Evolutionary conservation across 2,888 invertebrate species (phyloP).

Genomic region (Megalurothrips usitatus): DNA sequence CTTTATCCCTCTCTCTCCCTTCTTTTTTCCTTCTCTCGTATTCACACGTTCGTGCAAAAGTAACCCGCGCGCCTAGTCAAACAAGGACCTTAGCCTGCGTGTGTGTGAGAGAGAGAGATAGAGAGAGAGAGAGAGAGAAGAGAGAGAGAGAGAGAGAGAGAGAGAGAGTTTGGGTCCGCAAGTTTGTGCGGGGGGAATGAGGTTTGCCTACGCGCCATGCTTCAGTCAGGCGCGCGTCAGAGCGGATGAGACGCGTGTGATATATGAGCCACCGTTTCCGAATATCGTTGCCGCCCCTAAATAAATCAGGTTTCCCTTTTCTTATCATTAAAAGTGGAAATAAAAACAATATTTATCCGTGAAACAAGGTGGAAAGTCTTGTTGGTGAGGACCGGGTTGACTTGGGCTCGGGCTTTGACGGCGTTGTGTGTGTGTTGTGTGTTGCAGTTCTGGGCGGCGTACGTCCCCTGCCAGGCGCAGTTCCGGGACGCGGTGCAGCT

Average conservation of each 20-base stretch:
- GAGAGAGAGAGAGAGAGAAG: constrained; percentile 6
- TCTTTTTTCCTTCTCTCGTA: neutral
- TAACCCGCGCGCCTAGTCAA: too few species aligned
- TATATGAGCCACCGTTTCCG: neutral
- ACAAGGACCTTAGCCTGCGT: too few species aligned
- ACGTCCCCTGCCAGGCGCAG: constrained; percentile 76
- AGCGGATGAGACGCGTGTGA: neutral
- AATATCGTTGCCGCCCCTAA: too few species aligned
- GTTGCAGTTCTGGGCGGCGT: constrained; percentile 81
- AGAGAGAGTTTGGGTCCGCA: neutral
- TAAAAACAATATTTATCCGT: neutral
- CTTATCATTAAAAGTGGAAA: neutral
- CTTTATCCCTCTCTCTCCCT: neutral
- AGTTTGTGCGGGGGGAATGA: neutral
- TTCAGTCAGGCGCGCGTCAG: neutral
- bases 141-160: neutral
- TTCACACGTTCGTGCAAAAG: too few species aligned
- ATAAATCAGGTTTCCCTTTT: too few species aligned
- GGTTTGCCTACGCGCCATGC: neutral
- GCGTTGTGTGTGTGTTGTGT: too few species aligned
- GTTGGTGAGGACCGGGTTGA: too few species aligned
- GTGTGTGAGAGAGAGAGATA: neutral
- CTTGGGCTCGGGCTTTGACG: too few species aligned
- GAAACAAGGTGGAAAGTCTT: too few species aligned
- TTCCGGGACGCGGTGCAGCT: constrained; percentile 79